These are phyloP conservation scores for Micrasema longulum DNA, from an alignment of 1,140 invertebrate species.

Conservation along the genomic window DNA sequence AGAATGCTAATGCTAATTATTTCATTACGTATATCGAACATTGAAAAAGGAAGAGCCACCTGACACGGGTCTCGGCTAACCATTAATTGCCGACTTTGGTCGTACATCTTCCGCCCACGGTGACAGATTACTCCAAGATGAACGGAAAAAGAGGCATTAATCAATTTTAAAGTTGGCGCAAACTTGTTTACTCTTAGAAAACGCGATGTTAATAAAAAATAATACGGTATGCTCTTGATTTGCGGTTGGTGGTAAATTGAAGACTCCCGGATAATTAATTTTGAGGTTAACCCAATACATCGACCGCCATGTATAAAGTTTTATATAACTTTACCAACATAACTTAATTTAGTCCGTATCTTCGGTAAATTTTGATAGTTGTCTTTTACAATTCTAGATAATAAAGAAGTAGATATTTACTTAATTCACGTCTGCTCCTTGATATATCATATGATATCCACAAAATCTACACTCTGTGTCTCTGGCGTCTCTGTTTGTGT, in stretches of 20 bases:
- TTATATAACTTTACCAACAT: too few species aligned
- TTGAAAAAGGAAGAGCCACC: slow-evolving; percentile 20
- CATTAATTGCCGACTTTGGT: slow-evolving; percentile 21
- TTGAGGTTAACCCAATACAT: background rate
- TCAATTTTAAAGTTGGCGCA: slow-evolving; percentile 32
- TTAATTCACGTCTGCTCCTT: too few species aligned
- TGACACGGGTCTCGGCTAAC: slow-evolving; percentile 25
- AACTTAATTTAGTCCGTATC: background rate
- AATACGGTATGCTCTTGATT: too few species aligned
- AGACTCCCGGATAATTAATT: background rate
- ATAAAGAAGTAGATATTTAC: too few species aligned
- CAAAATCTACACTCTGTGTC: too few species aligned
- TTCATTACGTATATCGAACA: slow-evolving; percentile 9
- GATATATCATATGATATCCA: too few species aligned
- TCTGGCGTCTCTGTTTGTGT: too few species aligned
- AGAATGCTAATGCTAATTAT: too few species aligned
- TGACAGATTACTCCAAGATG: slow-evolving; percentile 34
- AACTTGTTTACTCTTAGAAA: slow-evolving; percentile 19
- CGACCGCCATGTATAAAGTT: too few species aligned
- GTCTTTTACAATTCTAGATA: too few species aligned
- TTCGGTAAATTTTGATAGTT: background rate
- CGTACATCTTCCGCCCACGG: background rate
- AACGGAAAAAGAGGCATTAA: slow-evolving; percentile 22
- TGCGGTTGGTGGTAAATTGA: too few species aligned
- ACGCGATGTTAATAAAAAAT: background rate